Evolutionary conservation across 2,888 invertebrate species (phyloP).

Genomic region (Lasioglossum leucozonium): DNA sequence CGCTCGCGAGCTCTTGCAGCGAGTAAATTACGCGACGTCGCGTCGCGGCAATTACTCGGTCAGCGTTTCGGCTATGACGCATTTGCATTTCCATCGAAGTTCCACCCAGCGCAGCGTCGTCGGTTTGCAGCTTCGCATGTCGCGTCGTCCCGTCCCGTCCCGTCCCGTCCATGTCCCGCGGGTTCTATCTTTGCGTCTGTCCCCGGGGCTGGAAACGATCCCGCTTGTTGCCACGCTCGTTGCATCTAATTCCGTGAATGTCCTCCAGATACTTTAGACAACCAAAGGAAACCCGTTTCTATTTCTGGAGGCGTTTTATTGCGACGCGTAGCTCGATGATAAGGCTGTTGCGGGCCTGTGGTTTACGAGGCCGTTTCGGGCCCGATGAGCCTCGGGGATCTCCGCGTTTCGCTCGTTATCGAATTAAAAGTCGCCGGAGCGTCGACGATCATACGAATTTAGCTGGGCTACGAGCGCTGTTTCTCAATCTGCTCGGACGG

Average conservation of each 20-base stretch:
- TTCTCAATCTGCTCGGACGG: not conserved
- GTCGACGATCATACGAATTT: not conserved
- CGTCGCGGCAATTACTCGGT: conserved; percentile 22
- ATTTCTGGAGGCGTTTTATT: conserved; percentile 23
- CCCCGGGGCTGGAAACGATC: conserved; percentile 46
- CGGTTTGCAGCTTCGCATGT: not conserved
- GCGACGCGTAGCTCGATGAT: not conserved
- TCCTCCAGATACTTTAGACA: conserved; percentile 30
- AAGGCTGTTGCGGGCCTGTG: not conserved
- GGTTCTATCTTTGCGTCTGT: conserved; percentile 55
- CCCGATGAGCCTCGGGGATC: not conserved
- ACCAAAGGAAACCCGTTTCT: conserved; percentile 14
- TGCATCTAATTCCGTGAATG: conserved; percentile 49
- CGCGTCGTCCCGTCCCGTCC: no score
- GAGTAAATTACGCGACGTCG: conserved; percentile 12
- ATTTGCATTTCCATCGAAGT: conserved; percentile 56
- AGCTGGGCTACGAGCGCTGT: not conserved
- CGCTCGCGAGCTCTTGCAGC: not conserved
- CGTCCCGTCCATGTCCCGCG: not conserved
- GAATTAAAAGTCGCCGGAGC: not conserved
- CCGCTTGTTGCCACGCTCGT: conserved; percentile 15
- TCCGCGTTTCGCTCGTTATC: not conserved
- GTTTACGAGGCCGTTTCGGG: not conserved
- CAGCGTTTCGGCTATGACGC: conserved; percentile 43
- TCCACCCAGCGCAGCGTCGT: not conserved